These are phyloP conservation scores for Pinna nobilis DNA, from an alignment of 1,140 invertebrate genomes.

Conservation along the genomic window DNA sequence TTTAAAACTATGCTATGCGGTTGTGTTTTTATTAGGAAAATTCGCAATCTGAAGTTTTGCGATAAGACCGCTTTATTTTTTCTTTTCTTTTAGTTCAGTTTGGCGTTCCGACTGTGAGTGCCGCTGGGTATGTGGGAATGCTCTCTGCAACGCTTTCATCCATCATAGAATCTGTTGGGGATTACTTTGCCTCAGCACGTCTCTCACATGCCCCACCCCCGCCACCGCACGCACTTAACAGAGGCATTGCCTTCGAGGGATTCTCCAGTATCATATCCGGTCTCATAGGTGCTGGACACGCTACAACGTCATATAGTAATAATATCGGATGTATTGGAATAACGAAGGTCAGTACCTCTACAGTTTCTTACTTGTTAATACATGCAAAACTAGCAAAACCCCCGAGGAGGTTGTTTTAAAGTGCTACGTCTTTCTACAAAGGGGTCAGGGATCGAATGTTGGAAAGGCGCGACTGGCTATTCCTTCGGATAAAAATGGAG, in stretches of 20 bases:
- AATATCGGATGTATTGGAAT: conserved; percentile 89
- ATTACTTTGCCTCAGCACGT: conserved; percentile 91
- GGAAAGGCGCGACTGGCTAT: no score
- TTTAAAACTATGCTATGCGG: neutral
- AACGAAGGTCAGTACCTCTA: conserved; percentile 74
- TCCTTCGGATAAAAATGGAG: no score
- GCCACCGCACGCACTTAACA: conserved; percentile 85
- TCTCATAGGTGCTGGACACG: conserved; percentile 78
- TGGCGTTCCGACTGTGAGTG: conserved; percentile 83
- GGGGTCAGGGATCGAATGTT: no score
- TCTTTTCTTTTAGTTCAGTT: conserved; percentile 37
- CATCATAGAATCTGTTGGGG: conserved; percentile 84
- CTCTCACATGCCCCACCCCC: conserved; percentile 86
- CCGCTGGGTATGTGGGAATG: conserved; percentile 87
- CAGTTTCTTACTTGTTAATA: no score
- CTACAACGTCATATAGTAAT: conserved; percentile 85
- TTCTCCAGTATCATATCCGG: conserved; percentile 47
- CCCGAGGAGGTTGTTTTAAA: no score
- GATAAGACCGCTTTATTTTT: conserved; percentile 1
- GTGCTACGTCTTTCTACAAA: no score
- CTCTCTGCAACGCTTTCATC: conserved; percentile 59
- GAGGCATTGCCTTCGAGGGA: conserved; percentile 76
- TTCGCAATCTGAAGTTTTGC: neutral
- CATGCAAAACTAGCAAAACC: no score
- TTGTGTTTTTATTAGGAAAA: neutral